Conservation (phyloP, 2,113 vertebrate genomes). For the Podilymbus podiceps region DNA sequence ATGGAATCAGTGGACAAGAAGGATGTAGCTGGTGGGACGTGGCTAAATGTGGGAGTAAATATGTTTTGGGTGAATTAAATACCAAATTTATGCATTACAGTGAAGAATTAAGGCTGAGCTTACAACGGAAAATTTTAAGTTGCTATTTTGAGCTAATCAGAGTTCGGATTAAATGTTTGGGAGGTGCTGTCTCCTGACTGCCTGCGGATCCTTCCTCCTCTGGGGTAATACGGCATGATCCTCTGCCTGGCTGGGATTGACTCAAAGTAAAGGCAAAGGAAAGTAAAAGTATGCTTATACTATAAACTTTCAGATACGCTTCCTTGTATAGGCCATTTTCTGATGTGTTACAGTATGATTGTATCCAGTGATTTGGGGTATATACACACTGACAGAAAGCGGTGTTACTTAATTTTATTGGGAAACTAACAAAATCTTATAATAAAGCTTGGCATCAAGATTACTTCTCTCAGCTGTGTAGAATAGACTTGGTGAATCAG, state of each 20-base stretch:
- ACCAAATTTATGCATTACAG: not conserved
- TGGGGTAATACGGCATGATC: accelerated
- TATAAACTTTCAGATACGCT: not conserved
- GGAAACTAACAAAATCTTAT: not conserved
- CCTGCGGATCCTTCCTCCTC: not conserved
- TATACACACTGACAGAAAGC: not conserved
- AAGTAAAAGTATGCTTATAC: not conserved
- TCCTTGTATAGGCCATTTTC: not conserved
- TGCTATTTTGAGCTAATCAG: not conserved
- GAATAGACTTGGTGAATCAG: not conserved
- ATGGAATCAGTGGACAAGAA: not conserved
- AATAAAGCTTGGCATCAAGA: not conserved
- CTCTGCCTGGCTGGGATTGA: not conserved
- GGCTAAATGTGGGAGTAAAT: not conserved
- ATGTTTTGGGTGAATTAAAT: not conserved
- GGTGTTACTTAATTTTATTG: not conserved
- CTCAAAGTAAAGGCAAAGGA: not conserved
- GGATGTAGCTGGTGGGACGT: not conserved
- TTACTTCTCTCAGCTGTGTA: not conserved
- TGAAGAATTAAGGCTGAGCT: not conserved
- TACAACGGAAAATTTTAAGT: not conserved
- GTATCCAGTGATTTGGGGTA: not conserved
- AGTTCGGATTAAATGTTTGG: not conserved
- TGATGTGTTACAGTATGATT: not conserved
- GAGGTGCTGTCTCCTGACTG: not conserved